Evolutionary conservation across 2,888 invertebrate species (phyloP), one percentile per base, ranked within the genome.

Genomic region (Noctua comes): DNA sequence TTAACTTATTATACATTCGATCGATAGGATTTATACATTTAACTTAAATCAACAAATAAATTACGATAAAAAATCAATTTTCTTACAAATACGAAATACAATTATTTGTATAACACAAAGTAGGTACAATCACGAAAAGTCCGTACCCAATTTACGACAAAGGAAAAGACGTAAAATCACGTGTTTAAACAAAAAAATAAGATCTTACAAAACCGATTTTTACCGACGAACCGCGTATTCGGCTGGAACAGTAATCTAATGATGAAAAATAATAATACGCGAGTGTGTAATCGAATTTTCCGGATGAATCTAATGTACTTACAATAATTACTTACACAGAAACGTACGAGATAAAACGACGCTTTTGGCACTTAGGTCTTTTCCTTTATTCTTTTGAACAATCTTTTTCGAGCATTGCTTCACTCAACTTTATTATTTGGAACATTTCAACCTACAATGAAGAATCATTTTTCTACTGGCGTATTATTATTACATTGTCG

Each of bases 311-410:
- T 89, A 83, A 88, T 87, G 83, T 89, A 90, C 83, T 88, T 88
- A 88, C 77, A 76, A 83, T 88, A 88, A 86, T 86, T 78, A 86
- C 88, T 87, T 88, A 88, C 84, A 83, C 80, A 73, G 84, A 87
- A 88, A 87, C 88, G 88, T 88, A 87, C 88, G 85, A 88, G 88
- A 83, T 88, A 86, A 90, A 91, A 91, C 91, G 90, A 93, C 92
- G 91, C 91, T 95, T 85, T 96, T 96, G 96, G 96, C 96, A 96
- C 96, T 95, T 95, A 92, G 93, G 94, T 94, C 92, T 91, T 93
- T 90, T 85, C 83, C 82, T 82, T 83, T 80, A 77, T 84, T 77
- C 80, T 66, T 80, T 85, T 77, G 77, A 86, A 83, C 84, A 86
- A 82, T 86, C 82, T 74, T 83, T 82, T 80, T 82, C 85, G 77